phyloP scores from a whole-genome alignment of 1,140 invertebrate genomes.

The Oryzaephilus surinamensis region DNA sequence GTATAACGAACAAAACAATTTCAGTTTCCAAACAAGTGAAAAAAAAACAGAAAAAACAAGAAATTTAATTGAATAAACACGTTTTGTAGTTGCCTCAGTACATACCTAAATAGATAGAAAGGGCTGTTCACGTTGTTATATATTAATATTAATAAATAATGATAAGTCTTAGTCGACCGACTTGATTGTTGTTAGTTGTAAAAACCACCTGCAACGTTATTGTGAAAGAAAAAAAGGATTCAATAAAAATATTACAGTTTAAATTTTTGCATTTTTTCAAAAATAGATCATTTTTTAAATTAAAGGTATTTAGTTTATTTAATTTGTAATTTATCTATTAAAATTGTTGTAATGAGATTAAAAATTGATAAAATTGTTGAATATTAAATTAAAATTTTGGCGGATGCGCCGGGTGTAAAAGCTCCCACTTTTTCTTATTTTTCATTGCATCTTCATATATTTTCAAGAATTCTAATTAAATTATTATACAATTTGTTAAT shows the following conservation, averaged over 20 bases:
- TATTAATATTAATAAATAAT: slow-evolving; percentile 31
- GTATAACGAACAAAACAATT: slow-evolving; percentile 4
- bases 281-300: too few relatives aligned
- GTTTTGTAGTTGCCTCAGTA: slow-evolving; percentile 36
- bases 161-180: slow-evolving; percentile 28
- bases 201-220: slow-evolving; percentile 32
- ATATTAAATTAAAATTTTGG: too few relatives aligned
- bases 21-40: slow-evolving; percentile 4
- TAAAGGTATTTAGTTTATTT: too few relatives aligned
- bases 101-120: slow-evolving; percentile 36
- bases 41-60: slow-evolving; percentile 6
- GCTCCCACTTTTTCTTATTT: slow-evolving; percentile 2
- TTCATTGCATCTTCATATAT: slow-evolving; percentile 6
- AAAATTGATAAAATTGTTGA: too few relatives aligned
- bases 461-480: too few relatives aligned
- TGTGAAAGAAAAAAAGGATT: slow-evolving; percentile 27
- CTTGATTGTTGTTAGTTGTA: slow-evolving; percentile 32
- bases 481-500: too few relatives aligned
- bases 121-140: slow-evolving; percentile 39
- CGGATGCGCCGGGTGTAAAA: too few relatives aligned
- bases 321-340: too few relatives aligned
- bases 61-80: slow-evolving; percentile 18
- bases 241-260: slow-evolving; percentile 32
- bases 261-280: too few relatives aligned
- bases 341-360: too few relatives aligned